Conservation (phyloP, 2,888 invertebrate species). For the Drosophila mettleri region DNA sequence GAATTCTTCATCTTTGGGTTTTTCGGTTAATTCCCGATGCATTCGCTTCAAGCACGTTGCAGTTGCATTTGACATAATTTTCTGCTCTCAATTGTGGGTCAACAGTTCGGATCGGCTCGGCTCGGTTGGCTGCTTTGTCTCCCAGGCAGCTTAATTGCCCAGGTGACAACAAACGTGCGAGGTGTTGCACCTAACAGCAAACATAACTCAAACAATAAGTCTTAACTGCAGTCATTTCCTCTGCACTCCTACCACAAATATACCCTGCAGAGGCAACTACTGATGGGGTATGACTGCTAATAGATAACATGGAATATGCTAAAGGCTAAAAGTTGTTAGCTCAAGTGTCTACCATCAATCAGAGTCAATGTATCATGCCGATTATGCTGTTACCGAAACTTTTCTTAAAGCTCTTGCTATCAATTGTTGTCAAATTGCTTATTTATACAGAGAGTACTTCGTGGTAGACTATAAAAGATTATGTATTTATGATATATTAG, state of each 20-base stretch:
- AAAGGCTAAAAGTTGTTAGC: too few relatives aligned
- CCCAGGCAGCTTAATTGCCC: constrained; percentile 66
- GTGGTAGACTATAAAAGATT: too few relatives aligned
- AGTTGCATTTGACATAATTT: constrained; percentile 56
- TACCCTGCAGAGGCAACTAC: constrained; percentile 8
- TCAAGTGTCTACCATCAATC: too few relatives aligned
- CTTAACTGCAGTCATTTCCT: constrained; percentile 43
- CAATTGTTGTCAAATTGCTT: not conserved
- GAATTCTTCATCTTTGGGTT: constrained; percentile 20
- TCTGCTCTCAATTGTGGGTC: constrained; percentile 37
- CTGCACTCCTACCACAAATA: constrained; percentile 14
- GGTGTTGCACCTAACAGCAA: constrained; percentile 48
- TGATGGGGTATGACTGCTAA: not conserved
- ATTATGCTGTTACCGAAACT: not conserved
- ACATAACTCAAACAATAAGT: constrained; percentile 21
- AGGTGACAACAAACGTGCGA: constrained; percentile 24
- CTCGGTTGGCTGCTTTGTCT: too few relatives aligned
- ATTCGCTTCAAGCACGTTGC: constrained; percentile 64
- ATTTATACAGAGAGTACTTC: too few relatives aligned
- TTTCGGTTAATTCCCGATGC: constrained; percentile 58
- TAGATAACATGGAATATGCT: not conserved
- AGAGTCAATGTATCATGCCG: not conserved
- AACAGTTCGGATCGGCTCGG: constrained; percentile 37
- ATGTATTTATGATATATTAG: too few relatives aligned
- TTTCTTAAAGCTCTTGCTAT: not conserved